These are phyloP conservation scores for Acrocephalus scirpaceus DNA, from an alignment of 2,797 vertebrate species.

Conservation along the genomic window DNA sequence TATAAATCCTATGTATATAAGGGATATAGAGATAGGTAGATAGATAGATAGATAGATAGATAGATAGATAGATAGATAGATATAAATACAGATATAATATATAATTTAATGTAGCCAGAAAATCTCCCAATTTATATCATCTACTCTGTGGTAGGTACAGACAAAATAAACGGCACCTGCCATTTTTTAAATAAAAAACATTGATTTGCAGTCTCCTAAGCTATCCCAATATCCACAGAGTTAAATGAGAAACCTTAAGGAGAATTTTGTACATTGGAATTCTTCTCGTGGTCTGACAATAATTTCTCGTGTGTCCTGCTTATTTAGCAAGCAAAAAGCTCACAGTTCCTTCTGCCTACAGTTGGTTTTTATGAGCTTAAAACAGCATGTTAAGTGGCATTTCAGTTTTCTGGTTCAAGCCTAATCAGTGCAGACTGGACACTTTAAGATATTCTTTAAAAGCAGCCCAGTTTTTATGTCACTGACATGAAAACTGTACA, in stretches of 20 bases:
- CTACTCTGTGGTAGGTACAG: not conserved
- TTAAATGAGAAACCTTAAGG: not conserved
- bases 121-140: not conserved
- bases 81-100: not conserved
- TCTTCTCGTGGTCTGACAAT: not conserved
- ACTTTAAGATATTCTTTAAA: not conserved
- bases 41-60: too few relatives aligned
- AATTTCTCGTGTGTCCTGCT: not conserved
- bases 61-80: too few relatives aligned
- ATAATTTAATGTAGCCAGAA: not conserved
- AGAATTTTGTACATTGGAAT: not conserved
- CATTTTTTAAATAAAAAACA: not conserved
- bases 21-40: too few relatives aligned
- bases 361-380: not conserved
- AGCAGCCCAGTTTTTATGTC: not conserved
- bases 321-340: constrained; percentile 1
- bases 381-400: not conserved
- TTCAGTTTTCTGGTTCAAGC: constrained; percentile 10
- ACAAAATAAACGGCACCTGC: not conserved
- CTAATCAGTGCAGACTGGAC: constrained; percentile 13
- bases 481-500: not conserved
- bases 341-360: not conserved
- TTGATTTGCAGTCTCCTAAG: not conserved
- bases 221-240: not conserved
- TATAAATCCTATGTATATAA: not conserved